Percentiles rank a stretch among this genome's conserved stretches.
Conservation (phyloP, 2,113 vertebrate genomes). For the Lasiurus cinereus region DNA sequence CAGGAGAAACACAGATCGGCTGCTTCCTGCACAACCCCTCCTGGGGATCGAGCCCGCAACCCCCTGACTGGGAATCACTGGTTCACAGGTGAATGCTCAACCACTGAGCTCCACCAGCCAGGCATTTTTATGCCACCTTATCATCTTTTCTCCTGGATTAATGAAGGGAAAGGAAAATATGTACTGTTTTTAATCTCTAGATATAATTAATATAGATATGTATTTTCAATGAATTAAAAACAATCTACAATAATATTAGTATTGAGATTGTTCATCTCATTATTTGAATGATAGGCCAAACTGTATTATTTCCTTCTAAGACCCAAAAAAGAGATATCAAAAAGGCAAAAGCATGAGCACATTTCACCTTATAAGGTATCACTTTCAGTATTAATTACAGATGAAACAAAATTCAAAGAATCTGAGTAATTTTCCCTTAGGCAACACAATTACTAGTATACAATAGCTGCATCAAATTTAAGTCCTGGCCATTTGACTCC, state of each 20-base stretch:
- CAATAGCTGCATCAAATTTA: not conserved
- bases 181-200: not conserved
- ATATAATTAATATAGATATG: not conserved
- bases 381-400: slow-evolving; percentile 16
- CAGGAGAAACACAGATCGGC: too few relatives aligned
- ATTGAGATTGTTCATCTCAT: not conserved
- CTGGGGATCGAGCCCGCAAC: too few relatives aligned
- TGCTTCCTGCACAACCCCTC: too few relatives aligned
- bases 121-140: not conserved
- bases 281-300: slow-evolving; percentile 40
- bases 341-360: slow-evolving; percentile 29
- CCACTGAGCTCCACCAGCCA: too few relatives aligned
- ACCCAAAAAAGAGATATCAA: not conserved
- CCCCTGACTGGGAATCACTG: too few relatives aligned
- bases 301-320: not conserved
- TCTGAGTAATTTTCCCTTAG: not conserved
- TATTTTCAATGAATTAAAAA: not conserved
- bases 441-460: not conserved
- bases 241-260: not conserved
- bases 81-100: too few relatives aligned
- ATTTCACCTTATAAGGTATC: not conserved
- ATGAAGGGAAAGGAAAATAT: slow-evolving; percentile 36
- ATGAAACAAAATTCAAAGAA: not conserved
- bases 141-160: not conserved
- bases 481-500: not conserved